Conservation (phyloP, 53 echinoderm and acorn worm genomes). For the Henricia sp. region DNA sequence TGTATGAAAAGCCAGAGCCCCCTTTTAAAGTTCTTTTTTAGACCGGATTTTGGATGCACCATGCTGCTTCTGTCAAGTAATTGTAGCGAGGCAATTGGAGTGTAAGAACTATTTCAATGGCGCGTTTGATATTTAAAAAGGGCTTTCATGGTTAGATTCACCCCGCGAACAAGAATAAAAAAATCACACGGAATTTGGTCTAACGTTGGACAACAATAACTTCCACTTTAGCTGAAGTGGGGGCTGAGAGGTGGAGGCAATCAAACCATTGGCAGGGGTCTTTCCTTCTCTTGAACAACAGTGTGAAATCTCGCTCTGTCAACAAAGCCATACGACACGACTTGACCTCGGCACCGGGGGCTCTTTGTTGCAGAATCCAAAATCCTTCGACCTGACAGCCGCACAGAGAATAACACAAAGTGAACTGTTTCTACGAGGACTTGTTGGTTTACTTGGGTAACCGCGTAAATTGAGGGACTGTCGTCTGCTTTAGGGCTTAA, state of each 20-base stretch:
- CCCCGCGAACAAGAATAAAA: not conserved
- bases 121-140: slow-evolving; percentile 6
- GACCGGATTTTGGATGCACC: not conserved
- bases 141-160: slow-evolving; percentile 5
- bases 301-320: not conserved
- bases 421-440: slow-evolving; percentile 18
- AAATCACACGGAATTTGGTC: slow-evolving; percentile 23
- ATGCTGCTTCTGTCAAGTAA: not conserved
- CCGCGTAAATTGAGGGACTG: slow-evolving; percentile 7
- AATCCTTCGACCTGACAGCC: slow-evolving; percentile 38
- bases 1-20: too few species aligned
- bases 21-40: not conserved
- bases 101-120: slow-evolving; percentile 27
- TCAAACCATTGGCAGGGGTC: not conserved
- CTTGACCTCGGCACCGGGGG: slow-evolving; percentile 26
- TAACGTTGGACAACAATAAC: not conserved
- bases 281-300: not conserved
- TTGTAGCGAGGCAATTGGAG: slow-evolving; percentile 12
- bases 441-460: not conserved
- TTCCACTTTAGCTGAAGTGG: not conserved
- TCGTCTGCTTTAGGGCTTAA: too few species aligned
- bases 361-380: slow-evolving; percentile 33
- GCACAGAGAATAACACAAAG: slow-evolving; percentile 1
- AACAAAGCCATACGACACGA: not conserved
- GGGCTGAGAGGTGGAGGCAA: not conserved